Percentiles rank a stretch among this genome's conserved stretches.
Evolutionary conservation across 1,140 invertebrate species (phyloP).

Genomic region (Scaptomyza montana): DNA sequence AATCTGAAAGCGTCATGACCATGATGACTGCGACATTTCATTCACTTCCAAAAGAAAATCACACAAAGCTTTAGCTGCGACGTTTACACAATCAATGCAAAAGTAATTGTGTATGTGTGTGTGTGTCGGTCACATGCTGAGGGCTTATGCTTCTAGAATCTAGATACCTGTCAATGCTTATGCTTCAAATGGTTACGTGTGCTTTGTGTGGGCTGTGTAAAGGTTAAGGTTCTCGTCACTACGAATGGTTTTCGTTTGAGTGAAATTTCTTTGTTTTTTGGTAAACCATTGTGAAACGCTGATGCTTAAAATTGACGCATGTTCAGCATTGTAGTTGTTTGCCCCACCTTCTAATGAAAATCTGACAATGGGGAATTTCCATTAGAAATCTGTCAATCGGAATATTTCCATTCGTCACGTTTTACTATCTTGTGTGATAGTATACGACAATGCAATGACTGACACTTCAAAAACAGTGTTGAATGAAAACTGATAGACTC

Average conservation of each 20-base stretch:
- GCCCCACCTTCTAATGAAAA: not conserved
- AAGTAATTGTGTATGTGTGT: slow-evolving; percentile 25
- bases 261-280: not conserved
- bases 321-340: not conserved
- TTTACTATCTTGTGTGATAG: slow-evolving; percentile 26
- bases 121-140: slow-evolving; percentile 66
- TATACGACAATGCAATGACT: slow-evolving; percentile 39
- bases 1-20: not conserved
- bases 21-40: not conserved
- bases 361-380: not conserved
- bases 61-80: slow-evolving; percentile 32
- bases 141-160: slow-evolving; percentile 51
- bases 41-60: not conserved
- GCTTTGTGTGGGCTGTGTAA: not conserved
- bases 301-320: not conserved
- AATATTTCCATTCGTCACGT: slow-evolving; percentile 50
- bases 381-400: not conserved
- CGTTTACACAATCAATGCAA: slow-evolving; percentile 65
- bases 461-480: not conserved
- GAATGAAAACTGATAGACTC: not conserved
- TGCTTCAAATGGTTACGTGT: slow-evolving; percentile 52
- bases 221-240: not conserved
- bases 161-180: slow-evolving; percentile 31
- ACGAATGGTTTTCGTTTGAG: not conserved
- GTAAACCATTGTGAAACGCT: slow-evolving; percentile 8